Conservation (phyloP, 2,113 vertebrate genomes). For the Petroica traversi region DNA sequence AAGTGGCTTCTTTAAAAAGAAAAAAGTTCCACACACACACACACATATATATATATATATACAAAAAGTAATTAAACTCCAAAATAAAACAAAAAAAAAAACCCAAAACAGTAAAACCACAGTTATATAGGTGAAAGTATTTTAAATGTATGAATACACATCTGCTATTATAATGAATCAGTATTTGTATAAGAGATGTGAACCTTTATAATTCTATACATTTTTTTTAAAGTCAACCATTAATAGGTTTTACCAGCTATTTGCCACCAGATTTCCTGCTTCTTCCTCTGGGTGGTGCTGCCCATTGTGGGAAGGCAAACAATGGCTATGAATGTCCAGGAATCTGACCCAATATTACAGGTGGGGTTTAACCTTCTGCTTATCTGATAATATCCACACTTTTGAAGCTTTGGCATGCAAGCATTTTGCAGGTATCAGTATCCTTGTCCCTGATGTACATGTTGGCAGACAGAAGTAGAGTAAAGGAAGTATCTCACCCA, state of each 20-base stretch:
- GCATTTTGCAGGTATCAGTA: neutral
- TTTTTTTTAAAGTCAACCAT: neutral
- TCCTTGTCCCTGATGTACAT: neutral
- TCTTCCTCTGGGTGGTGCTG: neutral
- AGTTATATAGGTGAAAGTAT: neutral
- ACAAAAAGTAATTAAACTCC: neutral
- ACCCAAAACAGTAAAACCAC: neutral
- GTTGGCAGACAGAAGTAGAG: neutral
- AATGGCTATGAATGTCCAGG: neutral
- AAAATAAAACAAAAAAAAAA: neutral
- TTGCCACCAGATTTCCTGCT: neutral
- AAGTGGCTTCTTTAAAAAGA: neutral
- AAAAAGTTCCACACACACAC: no score
- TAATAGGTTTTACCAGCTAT: neutral
- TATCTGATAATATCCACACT: neutral
- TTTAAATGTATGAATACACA: neutral
- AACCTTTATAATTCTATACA: neutral
- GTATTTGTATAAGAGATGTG: neutral
- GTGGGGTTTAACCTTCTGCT: neutral
- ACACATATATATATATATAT: accelerated
- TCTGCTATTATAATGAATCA: neutral
- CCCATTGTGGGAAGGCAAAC: neutral
- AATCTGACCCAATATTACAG: neutral
- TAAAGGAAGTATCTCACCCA: neutral
- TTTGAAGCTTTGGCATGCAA: neutral